These are phyloP conservation scores for Neopelma chrysocephalum DNA, from an alignment of 2,797 vertebrate genomes.

Conservation along the genomic window DNA sequence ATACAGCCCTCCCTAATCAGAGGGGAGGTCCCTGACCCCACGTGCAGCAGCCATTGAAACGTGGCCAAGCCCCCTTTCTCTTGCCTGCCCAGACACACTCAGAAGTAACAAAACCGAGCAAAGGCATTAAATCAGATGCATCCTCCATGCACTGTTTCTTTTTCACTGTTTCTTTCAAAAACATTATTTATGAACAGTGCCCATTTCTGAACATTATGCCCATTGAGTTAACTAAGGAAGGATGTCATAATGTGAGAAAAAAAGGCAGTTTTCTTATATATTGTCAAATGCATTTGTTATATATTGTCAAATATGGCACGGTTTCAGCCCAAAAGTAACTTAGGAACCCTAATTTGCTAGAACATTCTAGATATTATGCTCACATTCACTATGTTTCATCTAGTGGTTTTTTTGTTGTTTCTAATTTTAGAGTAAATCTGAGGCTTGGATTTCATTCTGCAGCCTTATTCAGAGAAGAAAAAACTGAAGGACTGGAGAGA, in stretches of 20 bases:
- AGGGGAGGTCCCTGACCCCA: neutral
- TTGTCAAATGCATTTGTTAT: neutral
- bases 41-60: neutral
- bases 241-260: neutral
- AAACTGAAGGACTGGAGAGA: neutral
- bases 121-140: neutral
- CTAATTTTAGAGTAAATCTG: neutral
- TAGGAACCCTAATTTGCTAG: neutral
- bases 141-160: neutral
- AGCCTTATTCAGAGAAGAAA: neutral
- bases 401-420: neutral
- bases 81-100: neutral
- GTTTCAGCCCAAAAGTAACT: neutral
- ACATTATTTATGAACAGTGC: neutral
- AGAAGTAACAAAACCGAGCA: neutral
- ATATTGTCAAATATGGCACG: neutral
- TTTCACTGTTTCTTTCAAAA: neutral
- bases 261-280: neutral
- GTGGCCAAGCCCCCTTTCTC: neutral
- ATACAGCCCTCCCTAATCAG: neutral
- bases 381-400: rapidly evolving
- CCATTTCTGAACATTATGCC: neutral
- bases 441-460: neutral
- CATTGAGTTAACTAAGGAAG: neutral
- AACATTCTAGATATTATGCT: neutral